A percentile compares a stretch with the other conserved stretches of the same genome.
Evolutionary conservation across 37 sponge, comb jelly and placozoan species (phyloP).

Genomic region (Eunapius fragilis): DNA sequence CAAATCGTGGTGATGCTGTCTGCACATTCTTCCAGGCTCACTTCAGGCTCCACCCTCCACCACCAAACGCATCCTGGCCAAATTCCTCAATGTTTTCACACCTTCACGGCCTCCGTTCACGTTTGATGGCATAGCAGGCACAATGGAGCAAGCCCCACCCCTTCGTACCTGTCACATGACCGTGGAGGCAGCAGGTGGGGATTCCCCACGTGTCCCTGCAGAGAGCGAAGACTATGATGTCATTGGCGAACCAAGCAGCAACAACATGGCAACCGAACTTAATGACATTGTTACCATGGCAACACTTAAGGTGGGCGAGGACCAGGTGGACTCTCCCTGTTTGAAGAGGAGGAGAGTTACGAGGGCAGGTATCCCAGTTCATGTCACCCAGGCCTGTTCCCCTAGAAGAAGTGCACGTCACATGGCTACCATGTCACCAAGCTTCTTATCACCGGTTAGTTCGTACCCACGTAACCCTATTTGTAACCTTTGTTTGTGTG

Average conservation of each 20-base stretch:
- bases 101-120: background rate
- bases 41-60: background rate
- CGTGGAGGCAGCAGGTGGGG: background rate
- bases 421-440: background rate
- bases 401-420: too few relatives aligned
- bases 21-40: background rate
- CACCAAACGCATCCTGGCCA: background rate
- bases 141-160: background rate
- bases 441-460: background rate
- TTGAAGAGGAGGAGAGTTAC: too few relatives aligned
- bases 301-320: too few relatives aligned
- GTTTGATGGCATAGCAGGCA: background rate
- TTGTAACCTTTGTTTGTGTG: background rate
- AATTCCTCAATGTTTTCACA: background rate
- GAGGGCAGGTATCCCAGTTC: background rate
- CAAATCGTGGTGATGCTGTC: background rate
- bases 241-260: background rate
- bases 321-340: too few relatives aligned
- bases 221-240: background rate
- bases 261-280: background rate
- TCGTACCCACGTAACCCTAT: too few relatives aligned
- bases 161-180: background rate
- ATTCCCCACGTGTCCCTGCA: too few relatives aligned
- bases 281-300: background rate
- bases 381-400: too few relatives aligned